Base-by-base conservation (phyloP, 2,797 vertebrate genomes). In the Pachyuromys duprasi region DNA sequence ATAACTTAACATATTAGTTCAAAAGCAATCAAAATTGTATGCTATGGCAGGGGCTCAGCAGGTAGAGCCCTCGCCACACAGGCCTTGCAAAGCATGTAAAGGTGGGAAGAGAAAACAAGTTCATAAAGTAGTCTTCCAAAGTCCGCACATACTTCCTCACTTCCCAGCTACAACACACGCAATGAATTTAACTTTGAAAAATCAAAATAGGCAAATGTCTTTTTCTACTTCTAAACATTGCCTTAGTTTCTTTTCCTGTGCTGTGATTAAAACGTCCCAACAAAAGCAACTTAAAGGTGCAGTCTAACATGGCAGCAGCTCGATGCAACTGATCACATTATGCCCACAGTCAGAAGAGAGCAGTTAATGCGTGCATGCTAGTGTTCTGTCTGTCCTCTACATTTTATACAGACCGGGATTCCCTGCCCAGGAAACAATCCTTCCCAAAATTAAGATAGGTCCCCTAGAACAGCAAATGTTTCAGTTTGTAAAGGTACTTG, bases 1-100 rank as follows among this genome's bases (percentile, higher is more conserved):
- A 70, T 80, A 90, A 93, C 63, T 87, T 81, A 92, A 87, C 96
- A 72, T 75, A 82, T 94, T 75, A 80, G 86, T 83, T 94, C 1
- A 88, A 95, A 95, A 94, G 82, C 49, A 87, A 91, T 45, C 67
- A 84, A 92, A 93, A 82, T 53, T 84, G 90, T 12, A 65, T 36
- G 36, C 36, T 65, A 42, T 42, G 33, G 9, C 18, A 20, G 24
- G n/a, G 63, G 31, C 15, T 65, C 17, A 62, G 24, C 24, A 45
- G 39, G 9, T 67, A 55, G 11, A 13, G 11, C 12, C 3, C 11
- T n/a, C 31, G 1, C 31, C 60, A 53, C 42, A 14, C 5, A n/a
- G 49, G 42, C 63, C 28, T 33, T n/a, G 55, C 31, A 31, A 33
- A 33, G 31, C 26, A 24, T 33, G 82, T 20, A 4, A 45, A 33